Evolutionary conservation across 2,797 vertebrate species (phyloP).

Genomic region (Lutjanus campechanus): DNA sequence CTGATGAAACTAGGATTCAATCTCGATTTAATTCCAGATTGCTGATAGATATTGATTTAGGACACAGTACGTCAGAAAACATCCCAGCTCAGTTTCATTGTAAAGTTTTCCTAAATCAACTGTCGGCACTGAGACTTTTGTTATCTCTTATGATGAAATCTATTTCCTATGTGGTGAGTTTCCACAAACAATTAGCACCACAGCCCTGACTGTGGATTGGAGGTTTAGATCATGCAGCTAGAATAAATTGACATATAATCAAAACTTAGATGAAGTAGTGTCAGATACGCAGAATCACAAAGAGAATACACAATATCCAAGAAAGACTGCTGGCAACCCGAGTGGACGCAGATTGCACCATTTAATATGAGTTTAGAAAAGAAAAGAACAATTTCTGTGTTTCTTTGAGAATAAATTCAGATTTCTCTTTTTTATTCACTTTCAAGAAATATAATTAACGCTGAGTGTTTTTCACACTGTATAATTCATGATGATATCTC

Average conservation of each 20-base stretch:
- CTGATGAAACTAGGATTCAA: conserved; percentile 89
- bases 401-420: conserved; percentile 20
- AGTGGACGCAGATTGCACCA: background rate
- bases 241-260: conserved; percentile 41
- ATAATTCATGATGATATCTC: conserved; percentile 57
- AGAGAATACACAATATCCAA: conserved; percentile 8
- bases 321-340: background rate
- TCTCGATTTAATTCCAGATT: conserved; percentile 91
- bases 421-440: conserved; percentile 26
- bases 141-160: conserved; percentile 76
- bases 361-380: background rate
- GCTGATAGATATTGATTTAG: conserved; percentile 94
- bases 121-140: conserved; percentile 64
- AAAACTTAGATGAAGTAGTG: conserved; percentile 36
- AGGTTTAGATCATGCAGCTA: conserved; percentile 38
- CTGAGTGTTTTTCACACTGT: conserved; percentile 38
- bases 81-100: conserved; percentile 62
- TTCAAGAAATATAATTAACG: conserved; percentile 58
- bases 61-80: conserved; percentile 82
- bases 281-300: conserved; percentile 22
- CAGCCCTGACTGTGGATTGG: conserved; percentile 9
- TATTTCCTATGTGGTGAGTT: conserved; percentile 56
- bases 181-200: conserved; percentile 73
- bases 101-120: conserved; percentile 64
- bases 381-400: background rate